phyloP scores from a whole-genome alignment of 2,888 invertebrate species.

The Noctua fimbriata region DNA sequence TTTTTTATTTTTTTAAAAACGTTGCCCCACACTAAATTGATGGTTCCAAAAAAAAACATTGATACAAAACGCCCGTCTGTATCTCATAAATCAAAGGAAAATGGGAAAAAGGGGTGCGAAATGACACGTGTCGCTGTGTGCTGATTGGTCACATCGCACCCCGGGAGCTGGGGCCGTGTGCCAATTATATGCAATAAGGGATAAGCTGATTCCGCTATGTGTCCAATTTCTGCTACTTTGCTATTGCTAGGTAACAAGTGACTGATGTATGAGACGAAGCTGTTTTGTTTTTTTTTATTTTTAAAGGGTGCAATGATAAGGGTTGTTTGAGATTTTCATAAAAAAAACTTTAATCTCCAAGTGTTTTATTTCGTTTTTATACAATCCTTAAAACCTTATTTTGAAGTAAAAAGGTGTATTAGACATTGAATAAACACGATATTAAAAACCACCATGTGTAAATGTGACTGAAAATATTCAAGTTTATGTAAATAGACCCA shows the following conservation, averaged over 20 bases:
- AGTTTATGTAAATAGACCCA: not conserved
- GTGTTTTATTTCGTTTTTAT: not conserved
- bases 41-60: not conserved
- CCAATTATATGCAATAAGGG: conserved; percentile 82
- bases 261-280: conserved; percentile 33
- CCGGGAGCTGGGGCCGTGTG: conserved; percentile 66
- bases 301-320: not conserved
- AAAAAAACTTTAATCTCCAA: not conserved
- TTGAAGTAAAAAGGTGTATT: not conserved
- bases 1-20: no score
- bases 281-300: conserved; percentile 20
- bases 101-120: conserved; percentile 86
- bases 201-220: conserved; percentile 82
- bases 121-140: conserved; percentile 85
- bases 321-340: not conserved
- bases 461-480: not conserved
- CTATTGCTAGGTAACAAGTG: conserved; percentile 50
- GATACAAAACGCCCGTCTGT: conserved; percentile 71
- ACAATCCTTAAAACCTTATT: not conserved
- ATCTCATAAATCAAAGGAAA: conserved; percentile 80
- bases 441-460: not conserved
- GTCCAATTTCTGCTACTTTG: conserved; percentile 61
- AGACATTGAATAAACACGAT: not conserved
- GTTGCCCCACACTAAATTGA: no score
- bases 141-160: conserved; percentile 85